phyloP scores from a whole-genome alignment of 1,140 invertebrate genomes.

The Meloidogyne floridensis region DNA sequence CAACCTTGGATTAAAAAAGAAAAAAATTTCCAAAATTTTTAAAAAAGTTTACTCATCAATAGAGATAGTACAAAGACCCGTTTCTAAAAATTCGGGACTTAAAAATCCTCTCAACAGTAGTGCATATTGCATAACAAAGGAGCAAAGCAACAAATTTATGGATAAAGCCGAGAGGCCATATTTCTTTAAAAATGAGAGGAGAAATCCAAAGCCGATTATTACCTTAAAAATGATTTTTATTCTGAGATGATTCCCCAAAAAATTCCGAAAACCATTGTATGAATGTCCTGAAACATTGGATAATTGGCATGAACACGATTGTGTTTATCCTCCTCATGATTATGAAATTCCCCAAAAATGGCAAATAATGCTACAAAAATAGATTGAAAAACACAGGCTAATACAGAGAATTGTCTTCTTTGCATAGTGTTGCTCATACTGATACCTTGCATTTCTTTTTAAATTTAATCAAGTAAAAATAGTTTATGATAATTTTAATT shows the following conservation, averaged over 20 bases:
- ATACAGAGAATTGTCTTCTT: conserved; percentile 50
- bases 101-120: conserved; percentile 60
- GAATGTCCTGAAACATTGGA: conserved; percentile 64
- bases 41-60: conserved; percentile 60
- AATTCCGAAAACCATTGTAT: conserved; percentile 57
- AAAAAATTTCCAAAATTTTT: conserved; percentile 8
- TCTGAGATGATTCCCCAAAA: neutral
- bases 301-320: conserved; percentile 30
- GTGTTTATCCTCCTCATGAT: conserved; percentile 38
- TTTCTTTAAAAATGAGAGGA: conserved; percentile 54
- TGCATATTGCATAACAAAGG: conserved; percentile 61
- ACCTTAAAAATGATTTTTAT: neutral
- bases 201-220: conserved; percentile 54
- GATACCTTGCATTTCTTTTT: neutral
- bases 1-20: conserved; percentile 52
- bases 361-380: conserved; percentile 53
- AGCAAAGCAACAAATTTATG: conserved; percentile 79
- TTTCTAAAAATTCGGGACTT: conserved; percentile 50
- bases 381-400: conserved; percentile 54
- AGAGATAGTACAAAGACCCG: conserved; percentile 59
- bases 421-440: conserved; percentile 30
- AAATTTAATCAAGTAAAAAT: neutral
- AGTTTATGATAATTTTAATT: too few species aligned
- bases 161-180: conserved; percentile 87
- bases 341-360: conserved; percentile 50